Evolutionary conservation across 2,888 invertebrate genomes (phyloP).

Genomic region (Encarsia formosa): DNA sequence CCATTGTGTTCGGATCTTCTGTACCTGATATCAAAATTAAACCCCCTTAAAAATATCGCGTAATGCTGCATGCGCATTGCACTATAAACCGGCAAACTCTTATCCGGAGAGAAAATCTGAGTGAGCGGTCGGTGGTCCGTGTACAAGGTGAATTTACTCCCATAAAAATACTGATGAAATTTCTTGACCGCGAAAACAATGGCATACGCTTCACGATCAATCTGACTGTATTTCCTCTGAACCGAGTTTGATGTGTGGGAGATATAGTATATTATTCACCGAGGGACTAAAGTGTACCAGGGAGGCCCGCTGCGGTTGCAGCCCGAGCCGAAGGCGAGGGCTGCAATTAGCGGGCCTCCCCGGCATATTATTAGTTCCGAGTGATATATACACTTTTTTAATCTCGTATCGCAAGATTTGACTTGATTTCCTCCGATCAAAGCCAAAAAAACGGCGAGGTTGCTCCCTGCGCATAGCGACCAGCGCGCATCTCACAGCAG

Average conservation of each 20-base stretch:
- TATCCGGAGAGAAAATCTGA: constrained; percentile 23
- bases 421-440: too few relatives aligned
- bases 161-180: constrained; percentile 11
- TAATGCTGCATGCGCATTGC: constrained; percentile 33
- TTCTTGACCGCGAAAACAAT: constrained; percentile 7
- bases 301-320: too few relatives aligned
- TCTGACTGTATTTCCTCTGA: constrained; percentile 6
- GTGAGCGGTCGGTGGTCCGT: constrained; percentile 10
- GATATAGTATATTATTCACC: too few relatives aligned
- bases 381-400: too few relatives aligned
- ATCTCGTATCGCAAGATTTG: too few relatives aligned
- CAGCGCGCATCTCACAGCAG: too few relatives aligned
- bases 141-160: constrained; percentile 3
- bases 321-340: too few relatives aligned
- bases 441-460: too few relatives aligned
- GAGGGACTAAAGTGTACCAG: too few relatives aligned
- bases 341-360: too few relatives aligned
- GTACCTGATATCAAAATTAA: constrained; percentile 25
- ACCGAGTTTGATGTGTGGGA: neutral
- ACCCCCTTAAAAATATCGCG: constrained; percentile 28
- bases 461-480: too few relatives aligned
- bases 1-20: constrained; percentile 21
- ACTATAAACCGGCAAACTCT: constrained; percentile 25
- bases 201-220: constrained; percentile 7
- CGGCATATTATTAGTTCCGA: too few relatives aligned